These are phyloP conservation scores for Hetaerina titia DNA, from an alignment of 2,888 invertebrate species.

Conservation along the genomic window DNA sequence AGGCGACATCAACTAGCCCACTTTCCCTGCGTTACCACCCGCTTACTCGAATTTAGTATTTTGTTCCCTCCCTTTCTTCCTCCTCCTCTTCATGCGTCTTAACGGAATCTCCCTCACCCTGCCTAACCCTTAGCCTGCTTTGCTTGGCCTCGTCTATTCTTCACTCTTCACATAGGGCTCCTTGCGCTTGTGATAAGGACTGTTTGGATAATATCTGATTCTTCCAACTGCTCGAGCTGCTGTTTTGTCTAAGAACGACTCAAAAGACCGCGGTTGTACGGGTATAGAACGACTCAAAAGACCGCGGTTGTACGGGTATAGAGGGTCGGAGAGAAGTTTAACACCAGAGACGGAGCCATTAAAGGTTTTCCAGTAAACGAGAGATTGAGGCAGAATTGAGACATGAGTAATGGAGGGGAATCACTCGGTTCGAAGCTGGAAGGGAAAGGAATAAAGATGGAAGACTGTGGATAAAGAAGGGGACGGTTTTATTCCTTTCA, in stretches of 20 bases:
- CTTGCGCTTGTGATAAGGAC: not conserved
- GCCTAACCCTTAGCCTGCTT: not conserved
- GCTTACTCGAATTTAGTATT: not conserved
- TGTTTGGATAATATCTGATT: slow-evolving; percentile 8
- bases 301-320: not conserved
- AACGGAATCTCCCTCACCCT: not conserved
- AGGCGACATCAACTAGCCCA: not conserved
- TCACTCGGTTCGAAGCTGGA: not conserved
- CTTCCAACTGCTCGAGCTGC: not conserved
- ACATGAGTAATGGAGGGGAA: not conserved
- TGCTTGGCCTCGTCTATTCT: not conserved
- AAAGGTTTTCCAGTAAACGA: not conserved
- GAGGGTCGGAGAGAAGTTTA: not conserved
- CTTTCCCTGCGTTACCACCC: not conserved
- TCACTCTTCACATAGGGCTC: not conserved
- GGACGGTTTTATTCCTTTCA: not conserved
- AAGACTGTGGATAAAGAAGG: not conserved
- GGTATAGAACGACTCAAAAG: not conserved
- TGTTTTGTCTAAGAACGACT: not conserved
- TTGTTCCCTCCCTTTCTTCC: not conserved
- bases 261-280: not conserved
- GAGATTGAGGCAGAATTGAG: not conserved
- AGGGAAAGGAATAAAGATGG: not conserved
- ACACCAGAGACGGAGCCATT: not conserved
- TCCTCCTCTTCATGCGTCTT: not conserved